These are phyloP conservation scores for Dunckerocampus dactyliophorus DNA, from an alignment of 2,113 vertebrate genomes.

Conservation along the genomic window DNA sequence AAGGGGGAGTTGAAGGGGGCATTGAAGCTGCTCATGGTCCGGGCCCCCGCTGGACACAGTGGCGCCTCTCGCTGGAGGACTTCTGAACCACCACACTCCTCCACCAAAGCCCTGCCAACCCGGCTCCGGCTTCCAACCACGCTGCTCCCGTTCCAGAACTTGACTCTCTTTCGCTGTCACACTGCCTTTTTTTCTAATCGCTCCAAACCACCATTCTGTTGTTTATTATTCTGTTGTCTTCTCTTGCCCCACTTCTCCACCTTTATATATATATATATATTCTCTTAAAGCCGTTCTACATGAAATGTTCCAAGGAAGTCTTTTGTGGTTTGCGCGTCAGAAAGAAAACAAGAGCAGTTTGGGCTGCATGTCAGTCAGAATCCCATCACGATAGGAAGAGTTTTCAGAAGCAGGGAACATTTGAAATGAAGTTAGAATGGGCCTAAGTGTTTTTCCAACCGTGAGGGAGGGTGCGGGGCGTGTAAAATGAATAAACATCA, in stretches of 20 bases:
- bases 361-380: constrained; percentile 57
- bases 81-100: constrained; percentile 87
- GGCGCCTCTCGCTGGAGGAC: constrained; percentile 85
- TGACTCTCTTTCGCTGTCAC: constrained; percentile 36
- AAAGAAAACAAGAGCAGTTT: constrained; percentile 53
- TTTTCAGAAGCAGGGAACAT: constrained; percentile 58
- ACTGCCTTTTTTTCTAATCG: constrained; percentile 17
- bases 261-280: no score
- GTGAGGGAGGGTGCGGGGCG: not conserved
- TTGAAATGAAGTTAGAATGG: constrained; percentile 51
- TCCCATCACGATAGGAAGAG: constrained; percentile 57
- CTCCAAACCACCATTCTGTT: constrained; percentile 30
- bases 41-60: constrained; percentile 79
- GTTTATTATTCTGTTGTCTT: constrained; percentile 46
- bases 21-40: constrained; percentile 76
- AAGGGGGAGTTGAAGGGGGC: constrained; percentile 64
- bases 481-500: not conserved
- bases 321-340: constrained; percentile 63
- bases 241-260: no score
- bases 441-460: constrained; percentile 42
- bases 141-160: constrained; percentile 58
- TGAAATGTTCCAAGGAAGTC: constrained; percentile 71
- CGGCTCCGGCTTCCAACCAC: constrained; percentile 67
- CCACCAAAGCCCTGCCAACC: constrained; percentile 76
- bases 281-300: constrained; percentile 53